phyloP scores from a whole-genome alignment of 2,797 vertebrate species.

The Melopsittacus undulatus region DNA sequence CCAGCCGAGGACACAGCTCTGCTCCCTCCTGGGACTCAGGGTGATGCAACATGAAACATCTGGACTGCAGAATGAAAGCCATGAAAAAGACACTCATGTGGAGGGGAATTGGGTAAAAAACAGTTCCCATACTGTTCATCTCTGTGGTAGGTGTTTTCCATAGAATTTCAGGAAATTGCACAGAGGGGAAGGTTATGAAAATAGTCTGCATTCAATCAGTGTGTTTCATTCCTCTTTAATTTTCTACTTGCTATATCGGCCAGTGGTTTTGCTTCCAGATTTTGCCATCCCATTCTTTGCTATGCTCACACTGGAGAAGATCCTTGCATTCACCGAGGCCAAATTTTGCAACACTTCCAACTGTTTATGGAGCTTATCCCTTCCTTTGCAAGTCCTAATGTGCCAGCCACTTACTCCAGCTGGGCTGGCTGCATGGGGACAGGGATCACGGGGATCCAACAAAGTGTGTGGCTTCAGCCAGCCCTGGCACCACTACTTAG shows the following conservation, averaged over 20 bases:
- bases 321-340: rapidly evolving
- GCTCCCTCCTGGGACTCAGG: rapidly evolving
- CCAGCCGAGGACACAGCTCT: rapidly evolving
- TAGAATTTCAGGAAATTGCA: rapidly evolving
- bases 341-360: background rate
- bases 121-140: rapidly evolving
- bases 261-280: background rate
- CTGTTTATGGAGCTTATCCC: background rate
- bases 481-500: rapidly evolving
- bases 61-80: background rate
- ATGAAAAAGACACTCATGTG: rapidly evolving
- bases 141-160: background rate
- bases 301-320: background rate
- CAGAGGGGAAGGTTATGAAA: background rate
- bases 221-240: too few species aligned
- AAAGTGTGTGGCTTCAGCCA: rapidly evolving
- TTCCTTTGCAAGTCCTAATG: background rate
- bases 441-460: background rate
- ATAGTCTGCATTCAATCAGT: rapidly evolving
- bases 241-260: rapidly evolving
- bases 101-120: background rate
- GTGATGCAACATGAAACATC: background rate
- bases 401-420: background rate
- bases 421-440: background rate
- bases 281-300: background rate